Conservation (phyloP, 2,113 vertebrate species). For the Salvelinus sp. region DNA sequence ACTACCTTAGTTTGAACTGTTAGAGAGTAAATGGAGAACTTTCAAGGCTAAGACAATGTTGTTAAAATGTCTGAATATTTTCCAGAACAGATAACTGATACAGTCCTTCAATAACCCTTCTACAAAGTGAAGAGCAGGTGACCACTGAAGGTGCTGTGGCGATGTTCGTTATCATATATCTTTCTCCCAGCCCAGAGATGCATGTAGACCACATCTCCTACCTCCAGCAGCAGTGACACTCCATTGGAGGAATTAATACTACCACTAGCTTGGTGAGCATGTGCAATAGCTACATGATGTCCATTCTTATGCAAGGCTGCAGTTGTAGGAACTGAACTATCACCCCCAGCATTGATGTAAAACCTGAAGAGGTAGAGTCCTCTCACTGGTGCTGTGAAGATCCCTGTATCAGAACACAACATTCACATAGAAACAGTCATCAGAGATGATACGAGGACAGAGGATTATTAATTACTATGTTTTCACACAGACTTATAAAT, state of each 20-base stretch:
- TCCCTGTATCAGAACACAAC: slow-evolving; percentile 24
- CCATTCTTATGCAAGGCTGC: slow-evolving; percentile 22
- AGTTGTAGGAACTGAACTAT: too few species aligned
- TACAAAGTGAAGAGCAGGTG: slow-evolving; percentile 13
- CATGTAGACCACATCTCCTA: not conserved
- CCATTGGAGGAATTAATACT: slow-evolving; percentile 15
- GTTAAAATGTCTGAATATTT: too few species aligned
- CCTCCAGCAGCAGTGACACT: slow-evolving; percentile 19
- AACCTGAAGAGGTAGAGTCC: slow-evolving; percentile 20
- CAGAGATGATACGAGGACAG: too few species aligned
- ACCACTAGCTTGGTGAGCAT: not conserved
- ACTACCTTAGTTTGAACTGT: too few species aligned
- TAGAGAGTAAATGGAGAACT: too few species aligned
- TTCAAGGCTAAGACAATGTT: too few species aligned
- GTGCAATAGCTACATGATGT: not conserved
- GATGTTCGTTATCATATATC: not conserved
- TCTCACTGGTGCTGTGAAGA: not conserved
- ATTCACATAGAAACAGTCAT: not conserved
- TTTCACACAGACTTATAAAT: too few species aligned
- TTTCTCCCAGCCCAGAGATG: not conserved
- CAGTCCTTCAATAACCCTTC: not conserved
- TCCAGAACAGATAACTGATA: too few species aligned
- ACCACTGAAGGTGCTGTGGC: slow-evolving; percentile 12
- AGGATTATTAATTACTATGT: too few species aligned
- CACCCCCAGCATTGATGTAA: not conserved